Evolutionary conservation across 1,140 invertebrate genomes (phyloP).

Genomic region (Papilio aristodemus): DNA sequence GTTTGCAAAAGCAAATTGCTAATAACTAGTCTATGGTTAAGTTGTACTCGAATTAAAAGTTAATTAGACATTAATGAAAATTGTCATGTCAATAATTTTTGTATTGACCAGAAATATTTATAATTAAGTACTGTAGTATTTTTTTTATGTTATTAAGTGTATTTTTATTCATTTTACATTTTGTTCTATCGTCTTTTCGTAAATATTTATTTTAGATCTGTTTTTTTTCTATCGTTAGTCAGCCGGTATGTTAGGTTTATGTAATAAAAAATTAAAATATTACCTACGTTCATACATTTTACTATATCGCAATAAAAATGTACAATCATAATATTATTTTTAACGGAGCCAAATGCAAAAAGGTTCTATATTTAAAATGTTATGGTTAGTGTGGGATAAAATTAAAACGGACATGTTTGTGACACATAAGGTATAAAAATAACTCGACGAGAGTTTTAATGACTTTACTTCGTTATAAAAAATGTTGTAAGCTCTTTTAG

Average conservation of each 20-base stretch:
- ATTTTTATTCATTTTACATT: too few species aligned
- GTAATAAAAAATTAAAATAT: too few species aligned
- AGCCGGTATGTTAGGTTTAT: too few species aligned
- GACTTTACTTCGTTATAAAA: conserved; percentile 30
- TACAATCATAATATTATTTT: conserved; percentile 32
- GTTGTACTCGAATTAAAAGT: neutral
- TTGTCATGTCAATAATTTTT: neutral
- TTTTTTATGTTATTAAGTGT: too few species aligned
- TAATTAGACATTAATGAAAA: neutral
- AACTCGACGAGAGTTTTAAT: conserved; percentile 29
- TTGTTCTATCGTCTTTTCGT: too few species aligned
- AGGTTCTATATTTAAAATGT: conserved; percentile 25
- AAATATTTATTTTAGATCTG: too few species aligned
- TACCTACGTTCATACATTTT: neutral
- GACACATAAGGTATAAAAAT: conserved; percentile 36
- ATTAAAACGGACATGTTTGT: conserved; percentile 33
- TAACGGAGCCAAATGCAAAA: neutral
- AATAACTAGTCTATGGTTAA: neutral
- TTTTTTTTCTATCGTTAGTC: too few species aligned
- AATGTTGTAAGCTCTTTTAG: conserved; percentile 27
- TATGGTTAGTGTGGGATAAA: conserved; percentile 3
- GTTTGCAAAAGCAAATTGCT: conserved; percentile 7
- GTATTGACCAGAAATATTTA: neutral
- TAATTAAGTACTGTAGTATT: neutral
- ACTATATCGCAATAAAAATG: neutral